Base-by-base conservation (phyloP, 2,113 vertebrate species). In the Nyctereutes procyonoides region DNA sequence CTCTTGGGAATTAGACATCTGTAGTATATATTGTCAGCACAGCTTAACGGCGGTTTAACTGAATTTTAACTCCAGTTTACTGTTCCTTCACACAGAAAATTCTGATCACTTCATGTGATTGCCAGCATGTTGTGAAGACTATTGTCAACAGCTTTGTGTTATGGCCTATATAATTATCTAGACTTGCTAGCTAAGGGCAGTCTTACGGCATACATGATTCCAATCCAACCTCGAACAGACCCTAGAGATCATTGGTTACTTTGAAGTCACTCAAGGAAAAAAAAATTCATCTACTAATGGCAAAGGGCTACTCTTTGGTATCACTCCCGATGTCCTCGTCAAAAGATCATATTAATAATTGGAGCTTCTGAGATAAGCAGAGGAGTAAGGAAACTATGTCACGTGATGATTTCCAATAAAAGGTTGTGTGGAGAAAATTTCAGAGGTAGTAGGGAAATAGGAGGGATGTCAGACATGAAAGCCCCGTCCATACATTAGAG, bases 281-380 rank as follows among this genome's bases (percentile, higher is more conserved):
- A 53, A 13, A 19, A 56, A 26, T 71, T 76, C 16, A 67, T 77
- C 55, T 93, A 15, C 30, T 86, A 28, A 79, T 43, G 38, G 63
- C 53, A 92, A 58, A 79, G 38, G 69, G 26, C 35, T 58, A 30
- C 48, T 53, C 9, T 91, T 43, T 88, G 84, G 24, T 97, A 17
- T 96, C 43, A 76, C 85, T 91, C 93, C 95, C 92, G 32, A 81
- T 93, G 51, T 81, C 20, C n/a, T 51, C 38, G 51, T 76, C 28
- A 65, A 91, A 94, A 74, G 86, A 48, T 81, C 53, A 3, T 55
- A 32, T 55, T 92, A 90, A 73, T 85, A 79, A 48, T 38, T 56
- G 20, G 43, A 58, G 16, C 48, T 95, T 63, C 26, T 76, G 35
- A 86, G n/a, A 38, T 69, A 67, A 84, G 26, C 13, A 80, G 55